phyloP scores from a whole-genome alignment of 2,888 invertebrate species.

The Nebria brevicollis region DNA sequence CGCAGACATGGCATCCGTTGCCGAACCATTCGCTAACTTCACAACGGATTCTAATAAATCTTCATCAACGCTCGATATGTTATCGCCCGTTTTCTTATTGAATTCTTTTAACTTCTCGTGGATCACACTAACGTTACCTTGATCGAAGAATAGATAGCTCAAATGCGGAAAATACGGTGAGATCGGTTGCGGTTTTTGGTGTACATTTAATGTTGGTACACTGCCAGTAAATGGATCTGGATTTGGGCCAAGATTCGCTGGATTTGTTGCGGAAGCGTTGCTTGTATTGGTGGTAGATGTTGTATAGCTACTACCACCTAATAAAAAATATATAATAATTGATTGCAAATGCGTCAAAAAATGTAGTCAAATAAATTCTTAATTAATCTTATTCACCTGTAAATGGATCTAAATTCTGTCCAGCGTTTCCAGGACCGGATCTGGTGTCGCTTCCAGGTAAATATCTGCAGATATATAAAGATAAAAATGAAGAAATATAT shows the following conservation, averaged over 20 bases:
- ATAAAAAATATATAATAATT: conserved; percentile 30
- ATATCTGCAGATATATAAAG: conserved; percentile 62
- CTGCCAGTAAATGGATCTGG: conserved; percentile 77
- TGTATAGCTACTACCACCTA: conserved; percentile 60
- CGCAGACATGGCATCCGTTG: conserved; percentile 54
- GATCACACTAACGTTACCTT: conserved; percentile 79
- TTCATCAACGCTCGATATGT: conserved; percentile 65
- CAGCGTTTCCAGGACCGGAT: conserved; percentile 52
- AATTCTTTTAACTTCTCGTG: conserved; percentile 80
- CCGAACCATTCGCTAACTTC: conserved; percentile 69
- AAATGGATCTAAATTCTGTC: conserved; percentile 68
- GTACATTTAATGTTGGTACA: conserved; percentile 55
- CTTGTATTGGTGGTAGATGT: conserved; percentile 51
- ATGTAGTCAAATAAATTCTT: too few species aligned
- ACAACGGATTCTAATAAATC: conserved; percentile 71
- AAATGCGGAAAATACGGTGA: conserved; percentile 60
- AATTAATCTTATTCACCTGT: conserved; percentile 63
- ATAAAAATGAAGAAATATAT: background rate
- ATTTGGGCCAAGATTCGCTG: conserved; percentile 58
- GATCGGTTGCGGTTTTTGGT: conserved; percentile 43
- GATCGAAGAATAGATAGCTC: conserved; percentile 77
- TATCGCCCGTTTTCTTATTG: conserved; percentile 71
- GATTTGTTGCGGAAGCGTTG: conserved; percentile 52
- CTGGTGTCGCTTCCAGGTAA: conserved; percentile 65
- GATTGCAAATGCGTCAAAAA: too few species aligned